Conservation (phyloP, 2,888 invertebrate species). For the Meteorus colon region DNA sequence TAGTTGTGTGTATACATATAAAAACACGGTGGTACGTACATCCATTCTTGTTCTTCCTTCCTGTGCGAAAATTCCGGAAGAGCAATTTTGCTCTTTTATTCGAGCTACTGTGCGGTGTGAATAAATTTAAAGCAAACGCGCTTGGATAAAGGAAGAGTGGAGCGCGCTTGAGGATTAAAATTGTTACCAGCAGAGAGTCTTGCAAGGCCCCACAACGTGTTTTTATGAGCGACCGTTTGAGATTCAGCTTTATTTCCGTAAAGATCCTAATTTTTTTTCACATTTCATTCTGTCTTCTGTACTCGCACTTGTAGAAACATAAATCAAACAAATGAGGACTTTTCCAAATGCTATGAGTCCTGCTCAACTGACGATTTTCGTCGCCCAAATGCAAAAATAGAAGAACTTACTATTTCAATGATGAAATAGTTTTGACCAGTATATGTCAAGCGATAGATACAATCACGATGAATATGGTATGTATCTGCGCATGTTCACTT, state of each 20-base stretch:
- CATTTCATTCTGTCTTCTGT: too few relatives aligned
- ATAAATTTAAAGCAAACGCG: conserved; percentile 7
- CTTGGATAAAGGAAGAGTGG: background rate
- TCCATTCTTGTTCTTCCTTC: background rate
- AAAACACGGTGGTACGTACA: background rate
- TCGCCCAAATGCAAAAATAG: background rate
- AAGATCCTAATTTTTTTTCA: too few relatives aligned
- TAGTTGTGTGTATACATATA: background rate
- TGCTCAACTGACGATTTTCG: background rate
- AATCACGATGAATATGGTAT: background rate
- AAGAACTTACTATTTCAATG: background rate
- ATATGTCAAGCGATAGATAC: background rate
- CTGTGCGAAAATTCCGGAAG: conserved; percentile 4
- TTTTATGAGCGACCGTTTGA: background rate
- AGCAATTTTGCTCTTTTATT: conserved; percentile 9
- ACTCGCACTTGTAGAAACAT: background rate
- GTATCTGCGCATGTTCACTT: background rate
- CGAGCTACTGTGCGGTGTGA: conserved; percentile 7
- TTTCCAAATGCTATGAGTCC: background rate
- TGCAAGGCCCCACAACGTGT: background rate
- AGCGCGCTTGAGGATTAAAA: conserved; percentile 5
- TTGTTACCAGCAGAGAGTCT: conserved; percentile 9
- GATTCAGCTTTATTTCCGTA: background rate
- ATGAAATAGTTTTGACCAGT: background rate
- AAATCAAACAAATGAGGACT: background rate